These are phyloP conservation scores for Lipophrys pholis DNA, from an alignment of 2,113 vertebrate genomes.

Conservation along the genomic window DNA sequence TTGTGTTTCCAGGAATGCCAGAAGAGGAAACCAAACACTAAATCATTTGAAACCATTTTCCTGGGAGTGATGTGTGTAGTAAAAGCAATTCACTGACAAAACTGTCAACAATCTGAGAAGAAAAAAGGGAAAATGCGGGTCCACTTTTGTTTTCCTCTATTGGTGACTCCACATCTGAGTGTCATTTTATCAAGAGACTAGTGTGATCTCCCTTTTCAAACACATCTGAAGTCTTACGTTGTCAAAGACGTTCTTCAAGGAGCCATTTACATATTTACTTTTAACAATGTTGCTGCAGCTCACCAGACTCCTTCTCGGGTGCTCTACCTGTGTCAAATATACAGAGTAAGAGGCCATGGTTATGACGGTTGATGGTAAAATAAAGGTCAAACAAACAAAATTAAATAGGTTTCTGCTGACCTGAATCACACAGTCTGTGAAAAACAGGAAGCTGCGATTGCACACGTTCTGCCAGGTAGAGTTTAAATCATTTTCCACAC, in stretches of 20 bases:
- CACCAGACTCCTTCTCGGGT: constrained; percentile 39
- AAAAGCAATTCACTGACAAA: constrained; percentile 37
- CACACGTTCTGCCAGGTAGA: constrained; percentile 7
- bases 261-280: constrained; percentile 57
- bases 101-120: constrained; percentile 31
- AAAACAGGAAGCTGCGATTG: constrained; percentile 26
- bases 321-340: constrained; percentile 39
- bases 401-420: constrained; percentile 46
- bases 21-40: neutral
- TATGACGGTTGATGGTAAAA: constrained; percentile 43
- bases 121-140: constrained; percentile 22
- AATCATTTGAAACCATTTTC: constrained; percentile 37
- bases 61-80: neutral
- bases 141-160: constrained; percentile 14
- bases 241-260: constrained; percentile 52
- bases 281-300: constrained; percentile 33
- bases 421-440: constrained; percentile 20
- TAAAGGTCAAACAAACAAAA: neutral
- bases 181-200: constrained; percentile 48
- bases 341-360: constrained; percentile 22
- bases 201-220: constrained; percentile 40
- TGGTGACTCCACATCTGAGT: constrained; percentile 50
- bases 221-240: constrained; percentile 45
- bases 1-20: neutral
- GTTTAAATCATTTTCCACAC: too few species aligned